Evolutionary conservation across 2,888 invertebrate species (phyloP), one percentile per base, ranked within the genome.

Genomic region (Pachliopta kotzebuea): DNA sequence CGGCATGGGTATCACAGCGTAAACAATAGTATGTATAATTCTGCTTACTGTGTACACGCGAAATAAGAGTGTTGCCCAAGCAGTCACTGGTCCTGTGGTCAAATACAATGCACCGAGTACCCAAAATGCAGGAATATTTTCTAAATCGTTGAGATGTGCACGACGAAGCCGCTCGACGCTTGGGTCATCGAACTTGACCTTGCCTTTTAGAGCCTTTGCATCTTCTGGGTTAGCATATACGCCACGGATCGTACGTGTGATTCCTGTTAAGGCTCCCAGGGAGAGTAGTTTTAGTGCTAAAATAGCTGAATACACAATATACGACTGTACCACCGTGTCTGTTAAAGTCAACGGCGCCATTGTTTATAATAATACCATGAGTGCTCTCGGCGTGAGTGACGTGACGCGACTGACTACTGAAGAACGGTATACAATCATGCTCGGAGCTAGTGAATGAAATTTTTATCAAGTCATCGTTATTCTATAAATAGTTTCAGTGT

Each of bases 101-200:
- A 94, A 76, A 83, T 94, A 96, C 63, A 94, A 77, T 7, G 93
- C 89, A 7, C 93, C 94, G 37, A 94, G 80, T 18, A 94, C 73
- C 78, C 94, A 90, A 77, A 95, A 96, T 0, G 93, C 89, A 0
- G 94, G 91, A 62, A 96, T 95, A 79, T 95, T 96, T 83, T 95
- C 95, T 80, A 95, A 77, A 77, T 96, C 95, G 75, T 96, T 96
- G 72, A 93, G 86, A 77, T 95, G 95, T 17, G 94, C 95, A 76
- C 94, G 83, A 1, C 90, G 79, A 1, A 84, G 66, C 4, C 90
- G 77, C 71, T 90, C 90, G 26, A 90, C 76, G 0, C 68, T 71
- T 0, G 79, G 81, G 65, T 90, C 86, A 50, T 87, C 88, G 57
- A 69, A 80, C 71, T 84, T 88, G 62, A 90, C 82, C 69, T 83